These are phyloP conservation scores for Cerceris rybyensis DNA, from an alignment of 2,888 invertebrate species.

Conservation along the genomic window DNA sequence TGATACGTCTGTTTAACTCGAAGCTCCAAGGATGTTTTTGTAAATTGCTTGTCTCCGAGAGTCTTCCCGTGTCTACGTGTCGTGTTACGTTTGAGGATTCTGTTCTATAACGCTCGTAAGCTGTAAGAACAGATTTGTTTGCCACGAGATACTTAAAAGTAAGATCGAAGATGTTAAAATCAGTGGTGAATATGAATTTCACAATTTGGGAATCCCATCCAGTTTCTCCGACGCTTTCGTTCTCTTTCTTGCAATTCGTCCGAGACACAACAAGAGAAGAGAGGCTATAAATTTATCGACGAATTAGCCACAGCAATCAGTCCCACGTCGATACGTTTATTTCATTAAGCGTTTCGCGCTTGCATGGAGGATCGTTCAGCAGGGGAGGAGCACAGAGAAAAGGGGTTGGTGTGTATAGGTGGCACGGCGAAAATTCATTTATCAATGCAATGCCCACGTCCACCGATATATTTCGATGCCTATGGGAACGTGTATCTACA, in stretches of 20 bases:
- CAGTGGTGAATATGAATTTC: no score
- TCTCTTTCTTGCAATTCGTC: not conserved
- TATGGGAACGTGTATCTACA: constrained; percentile 31
- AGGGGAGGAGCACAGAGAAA: constrained; percentile 3
- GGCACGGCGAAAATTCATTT: constrained; percentile 63
- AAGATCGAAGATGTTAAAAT: no score
- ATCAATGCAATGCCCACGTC: constrained; percentile 53
- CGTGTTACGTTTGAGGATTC: not conserved
- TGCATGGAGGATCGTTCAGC: constrained; percentile 17
- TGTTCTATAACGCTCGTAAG: no score
- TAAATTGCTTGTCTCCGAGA: not conserved
- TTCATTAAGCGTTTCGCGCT: constrained; percentile 62
- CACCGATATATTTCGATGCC: constrained; percentile 30
- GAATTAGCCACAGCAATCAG: constrained; percentile 66
- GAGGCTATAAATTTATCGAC: constrained; percentile 63
- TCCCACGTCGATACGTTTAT: constrained; percentile 68
- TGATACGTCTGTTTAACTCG: not conserved
- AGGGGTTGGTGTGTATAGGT: not conserved
- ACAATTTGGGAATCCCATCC: no score
- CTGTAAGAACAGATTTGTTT: not conserved
- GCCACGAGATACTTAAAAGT: not conserved
- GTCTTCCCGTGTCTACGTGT: not conserved
- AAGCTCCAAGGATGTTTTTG: not conserved
- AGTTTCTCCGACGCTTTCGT: not conserved
- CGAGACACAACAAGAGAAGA: constrained; percentile 17